A percentile compares a stretch with the other conserved stretches of the same genome.
Conservation (phyloP, 2,797 vertebrate species). For the Hafferia zeledoni region DNA sequence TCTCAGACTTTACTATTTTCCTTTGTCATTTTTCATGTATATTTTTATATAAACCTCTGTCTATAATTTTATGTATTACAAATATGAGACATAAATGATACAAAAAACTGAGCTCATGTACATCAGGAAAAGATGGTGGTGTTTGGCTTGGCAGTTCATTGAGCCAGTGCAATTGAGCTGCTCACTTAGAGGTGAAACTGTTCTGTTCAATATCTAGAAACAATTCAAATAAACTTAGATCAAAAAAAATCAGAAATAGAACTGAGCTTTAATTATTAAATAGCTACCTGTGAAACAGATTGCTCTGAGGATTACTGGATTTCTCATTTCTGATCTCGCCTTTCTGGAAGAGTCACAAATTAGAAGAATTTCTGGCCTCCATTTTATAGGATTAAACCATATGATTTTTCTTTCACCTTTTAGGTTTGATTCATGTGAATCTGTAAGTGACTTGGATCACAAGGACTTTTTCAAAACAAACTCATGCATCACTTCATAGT, state of each 20-base stretch:
- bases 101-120: not conserved
- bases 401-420: not conserved
- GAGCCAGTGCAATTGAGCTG: not conserved
- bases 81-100: not conserved
- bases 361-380: not conserved
- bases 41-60: not conserved
- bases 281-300: not conserved
- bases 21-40: not conserved
- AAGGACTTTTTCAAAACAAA: not conserved
- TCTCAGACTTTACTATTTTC: not conserved
- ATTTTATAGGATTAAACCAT: not conserved
- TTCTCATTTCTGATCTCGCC: not conserved
- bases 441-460: not conserved
- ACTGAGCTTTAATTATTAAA: not conserved
- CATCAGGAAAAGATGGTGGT: not conserved
- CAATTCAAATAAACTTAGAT: not conserved
- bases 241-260: not conserved
- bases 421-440: not conserved
- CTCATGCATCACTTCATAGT: not conserved
- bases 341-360: not conserved
- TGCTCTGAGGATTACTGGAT: not conserved
- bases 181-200: not conserved
- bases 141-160: not conserved
- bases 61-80: not conserved
- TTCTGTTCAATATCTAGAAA: not conserved